Base-by-base conservation (phyloP, 2,797 vertebrate genomes). In the Etheostoma perlongum region DNA sequence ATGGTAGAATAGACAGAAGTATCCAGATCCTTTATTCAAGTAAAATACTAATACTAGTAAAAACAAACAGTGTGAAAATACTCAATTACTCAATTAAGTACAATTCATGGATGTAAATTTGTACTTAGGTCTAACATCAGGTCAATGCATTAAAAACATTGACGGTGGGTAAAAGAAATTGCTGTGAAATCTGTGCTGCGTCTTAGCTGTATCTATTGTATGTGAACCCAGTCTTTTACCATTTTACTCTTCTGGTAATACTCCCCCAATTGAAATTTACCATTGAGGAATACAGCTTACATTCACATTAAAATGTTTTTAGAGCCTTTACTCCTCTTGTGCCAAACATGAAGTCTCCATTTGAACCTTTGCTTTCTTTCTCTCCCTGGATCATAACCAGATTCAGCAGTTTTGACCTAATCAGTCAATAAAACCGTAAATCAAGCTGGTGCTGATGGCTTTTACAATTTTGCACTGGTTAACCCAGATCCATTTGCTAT, bases 391-490 rank as follows among this genome's bases (percentile, higher is more conserved):
- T 83, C 76, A 85, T 83, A 83, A 81, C 82, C 72, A 53, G 69
- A 85, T 80, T 88, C 87, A 88, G 88, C 85, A 83, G 73, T 88
- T 89, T 86, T 84, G 81, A 84, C 77, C 72, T 70, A 84, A 89
- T 88, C 75, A 85, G 73, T 78, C 89, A 76, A 77, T 87, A 85
- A 83, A 86, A 70, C 62, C 72, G 67, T 85, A 88, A 91, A 91
- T 92, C 85, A 88, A 85, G 80, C 75, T 21, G 18, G 27, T 52
- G 60, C 62, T 67, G 72, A 90, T 72, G 65, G 75, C 59, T 85
- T 91, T 87, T 86, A 25, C 75, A 85, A 85, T 85, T 80, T 76
- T 66, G 65, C 44, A 27, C 68, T 70, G 82, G 66, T 81, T 72
- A 76, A 85, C 74, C 77, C 61, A 58, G 52, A 89, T 70, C 64